phyloP scores from a whole-genome alignment of 2,888 invertebrate species.

The Coelopa pilipes region DNA sequence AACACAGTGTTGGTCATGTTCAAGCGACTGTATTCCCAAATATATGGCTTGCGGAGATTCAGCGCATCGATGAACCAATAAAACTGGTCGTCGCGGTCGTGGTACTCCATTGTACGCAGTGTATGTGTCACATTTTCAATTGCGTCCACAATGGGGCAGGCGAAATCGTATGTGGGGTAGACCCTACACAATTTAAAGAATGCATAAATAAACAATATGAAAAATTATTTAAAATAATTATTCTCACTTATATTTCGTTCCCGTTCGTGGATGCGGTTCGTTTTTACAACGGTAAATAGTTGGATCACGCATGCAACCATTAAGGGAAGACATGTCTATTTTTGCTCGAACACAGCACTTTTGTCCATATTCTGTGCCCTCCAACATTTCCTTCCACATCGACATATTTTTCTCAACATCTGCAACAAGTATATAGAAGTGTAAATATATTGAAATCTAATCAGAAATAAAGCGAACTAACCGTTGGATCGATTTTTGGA shows the following conservation, averaged over 20 bases:
- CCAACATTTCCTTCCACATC: conserved; percentile 96
- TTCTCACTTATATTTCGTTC: conserved; percentile 90
- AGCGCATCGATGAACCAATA: conserved; percentile 95
- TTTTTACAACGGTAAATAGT: conserved; percentile 98
- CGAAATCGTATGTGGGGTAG: conserved; percentile 99
- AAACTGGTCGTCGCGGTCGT: conserved; percentile 97
- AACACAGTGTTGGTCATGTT: conserved; percentile 99
- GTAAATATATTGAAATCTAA: not conserved
- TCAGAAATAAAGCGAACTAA: conserved; percentile 66
- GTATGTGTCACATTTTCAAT: conserved; percentile 98
- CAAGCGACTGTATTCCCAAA: conserved; percentile 96
- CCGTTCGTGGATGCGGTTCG: conserved; percentile 93
- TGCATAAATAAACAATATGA: not conserved
- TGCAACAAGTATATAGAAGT: conserved; percentile 60
- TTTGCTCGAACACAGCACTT: conserved; percentile 96
- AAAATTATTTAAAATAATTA: not conserved
- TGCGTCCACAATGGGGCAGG: conserved; percentile 98
- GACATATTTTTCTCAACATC: conserved; percentile 85
- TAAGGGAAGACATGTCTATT: conserved; percentile 95
- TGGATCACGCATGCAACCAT: conserved; percentile 98
- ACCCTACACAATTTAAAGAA: conserved; percentile 74
- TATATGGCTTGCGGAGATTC: conserved; percentile 86
- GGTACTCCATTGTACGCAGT: conserved; percentile 97
- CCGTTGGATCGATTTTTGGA: conserved; percentile 87
- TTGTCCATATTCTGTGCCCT: conserved; percentile 81